phyloP scores from a whole-genome alignment of 2,888 invertebrate genomes.

The Entomobrya proxima region DNA sequence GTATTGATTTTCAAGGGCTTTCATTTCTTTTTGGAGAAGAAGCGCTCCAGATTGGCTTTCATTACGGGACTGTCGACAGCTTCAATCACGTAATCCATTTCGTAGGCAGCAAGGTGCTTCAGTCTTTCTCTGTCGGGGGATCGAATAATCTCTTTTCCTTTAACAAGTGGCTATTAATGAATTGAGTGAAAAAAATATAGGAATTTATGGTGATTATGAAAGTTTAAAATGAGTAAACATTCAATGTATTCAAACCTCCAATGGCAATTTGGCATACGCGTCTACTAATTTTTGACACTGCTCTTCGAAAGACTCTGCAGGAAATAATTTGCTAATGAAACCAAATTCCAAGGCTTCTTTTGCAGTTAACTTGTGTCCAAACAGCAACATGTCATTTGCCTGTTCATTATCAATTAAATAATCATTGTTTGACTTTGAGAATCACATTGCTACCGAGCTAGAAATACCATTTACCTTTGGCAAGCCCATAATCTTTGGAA shows the following conservation, averaged over 20 bases:
- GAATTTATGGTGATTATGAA: too few relatives aligned
- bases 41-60: conserved; percentile 16
- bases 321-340: conserved; percentile 37
- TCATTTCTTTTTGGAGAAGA: conserved; percentile 49
- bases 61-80: neutral
- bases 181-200: neutral
- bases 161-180: conserved; percentile 17
- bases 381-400: conserved; percentile 49
- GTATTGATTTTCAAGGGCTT: too few relatives aligned
- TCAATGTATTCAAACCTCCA: conserved; percentile 17
- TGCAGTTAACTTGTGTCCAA: conserved; percentile 47
- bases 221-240: neutral
- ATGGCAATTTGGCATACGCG: conserved; percentile 30
- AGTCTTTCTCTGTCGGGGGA: conserved; percentile 31
- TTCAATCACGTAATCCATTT: conserved; percentile 43
- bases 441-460: neutral
- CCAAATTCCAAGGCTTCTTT: conserved; percentile 50
- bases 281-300: conserved; percentile 21
- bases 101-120: conserved; percentile 9
- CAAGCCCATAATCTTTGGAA: conserved; percentile 52
- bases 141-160: conserved; percentile 28
- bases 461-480: conserved; percentile 27
- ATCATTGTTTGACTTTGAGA: neutral
- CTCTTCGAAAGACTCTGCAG: conserved; percentile 36
- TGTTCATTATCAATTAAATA: neutral